Percentiles rank a stretch among this genome's conserved stretches.
phyloP scores from a whole-genome alignment of 2,888 invertebrate genomes.

The Lacanobia oleracea region DNA sequence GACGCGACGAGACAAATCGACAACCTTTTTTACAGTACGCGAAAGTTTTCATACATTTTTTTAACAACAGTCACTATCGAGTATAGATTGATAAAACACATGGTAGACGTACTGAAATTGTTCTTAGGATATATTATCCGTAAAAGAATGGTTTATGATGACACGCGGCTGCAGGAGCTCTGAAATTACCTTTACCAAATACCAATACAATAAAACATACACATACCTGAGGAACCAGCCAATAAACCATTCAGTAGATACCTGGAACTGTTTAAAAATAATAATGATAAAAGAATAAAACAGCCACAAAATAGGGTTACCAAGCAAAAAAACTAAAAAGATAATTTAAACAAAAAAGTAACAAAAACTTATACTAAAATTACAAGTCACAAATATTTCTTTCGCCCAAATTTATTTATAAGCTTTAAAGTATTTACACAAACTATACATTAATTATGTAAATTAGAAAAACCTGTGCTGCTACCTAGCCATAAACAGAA shows the following conservation, averaged over 20 bases:
- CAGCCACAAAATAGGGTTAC: constrained; percentile 11
- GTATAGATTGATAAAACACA: too few species aligned
- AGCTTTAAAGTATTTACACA: constrained; percentile 64
- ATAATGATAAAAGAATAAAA: background rate
- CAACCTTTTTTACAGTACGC: too few species aligned
- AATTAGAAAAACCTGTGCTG: constrained; percentile 54
- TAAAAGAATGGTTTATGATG: too few species aligned
- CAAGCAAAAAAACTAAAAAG: constrained; percentile 8
- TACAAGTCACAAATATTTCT: constrained; percentile 53
- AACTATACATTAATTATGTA: constrained; percentile 48
- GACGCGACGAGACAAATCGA: too few species aligned
- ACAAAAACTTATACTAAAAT: constrained; percentile 51
- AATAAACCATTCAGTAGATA: background rate
- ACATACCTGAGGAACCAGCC: constrained; percentile 22
- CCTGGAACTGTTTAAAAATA: constrained; percentile 24
- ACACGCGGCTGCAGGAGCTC: too few species aligned
- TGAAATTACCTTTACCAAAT: background rate
- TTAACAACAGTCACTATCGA: too few species aligned
- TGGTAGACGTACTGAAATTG: too few species aligned
- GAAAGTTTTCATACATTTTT: too few species aligned
- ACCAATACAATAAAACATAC: background rate
- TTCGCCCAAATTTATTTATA: constrained; percentile 65
- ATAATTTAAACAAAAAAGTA: background rate
- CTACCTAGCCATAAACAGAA: constrained; percentile 53
- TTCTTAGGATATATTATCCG: too few species aligned